phyloP scores from a whole-genome alignment of 2,888 invertebrate genomes.

The Adelphocoris suturalis region DNA sequence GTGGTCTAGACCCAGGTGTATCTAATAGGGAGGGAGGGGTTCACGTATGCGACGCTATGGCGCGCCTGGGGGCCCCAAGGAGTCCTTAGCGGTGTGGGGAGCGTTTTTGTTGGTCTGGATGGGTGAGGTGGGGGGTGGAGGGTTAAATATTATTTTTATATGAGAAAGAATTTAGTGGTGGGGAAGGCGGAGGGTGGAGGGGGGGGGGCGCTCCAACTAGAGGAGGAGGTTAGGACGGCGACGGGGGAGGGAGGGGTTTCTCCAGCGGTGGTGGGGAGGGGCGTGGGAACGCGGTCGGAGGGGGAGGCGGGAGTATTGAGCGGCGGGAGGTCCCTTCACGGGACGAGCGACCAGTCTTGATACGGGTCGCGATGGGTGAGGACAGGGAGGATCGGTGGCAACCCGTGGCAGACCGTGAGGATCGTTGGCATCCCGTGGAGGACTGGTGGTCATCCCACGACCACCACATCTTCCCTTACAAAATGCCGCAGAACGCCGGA shows the following conservation, averaged over 20 bases:
- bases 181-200: too few relatives aligned
- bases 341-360: constrained; percentile 68
- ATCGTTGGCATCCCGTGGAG: constrained; percentile 70
- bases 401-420: constrained; percentile 64
- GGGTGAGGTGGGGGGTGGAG: neutral
- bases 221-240: neutral
- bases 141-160: constrained; percentile 44
- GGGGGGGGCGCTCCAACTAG: neutral
- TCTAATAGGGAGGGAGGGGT: too few relatives aligned
- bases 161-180: constrained; percentile 20
- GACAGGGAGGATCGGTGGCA: constrained; percentile 66
- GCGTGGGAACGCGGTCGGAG: neutral
- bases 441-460: constrained; percentile 70
- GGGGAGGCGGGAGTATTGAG: constrained; percentile 67
- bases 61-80: neutral
- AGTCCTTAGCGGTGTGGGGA: neutral
- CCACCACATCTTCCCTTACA: constrained; percentile 70
- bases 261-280: neutral
- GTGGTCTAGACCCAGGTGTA: neutral
- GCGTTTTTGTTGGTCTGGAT: neutral
- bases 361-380: constrained; percentile 67
- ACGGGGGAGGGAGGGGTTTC: neutral
- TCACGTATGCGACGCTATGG: neutral
- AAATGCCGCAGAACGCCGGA: constrained; percentile 66
- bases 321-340: constrained; percentile 64